Evolutionary conservation across 2,888 invertebrate genomes (phyloP).

Genomic region (Mylabris sibirica): DNA sequence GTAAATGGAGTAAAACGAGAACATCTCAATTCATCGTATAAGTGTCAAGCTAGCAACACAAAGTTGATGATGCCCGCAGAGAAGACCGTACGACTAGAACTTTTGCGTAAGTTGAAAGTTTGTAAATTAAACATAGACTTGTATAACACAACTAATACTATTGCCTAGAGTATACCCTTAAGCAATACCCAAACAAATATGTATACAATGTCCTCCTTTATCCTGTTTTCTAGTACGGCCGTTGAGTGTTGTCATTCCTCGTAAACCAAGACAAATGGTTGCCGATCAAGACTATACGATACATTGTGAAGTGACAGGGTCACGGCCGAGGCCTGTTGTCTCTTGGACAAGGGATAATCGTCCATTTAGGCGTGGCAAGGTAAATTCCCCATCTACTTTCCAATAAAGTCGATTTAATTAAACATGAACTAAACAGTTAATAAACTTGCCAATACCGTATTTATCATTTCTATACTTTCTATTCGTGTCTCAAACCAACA

Average conservation of each 20-base stretch:
- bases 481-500: neutral
- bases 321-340: constrained; percentile 84
- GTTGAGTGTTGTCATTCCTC: constrained; percentile 76
- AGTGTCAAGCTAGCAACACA: constrained; percentile 87
- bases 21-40: constrained; percentile 85
- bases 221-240: constrained; percentile 75
- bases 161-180: neutral
- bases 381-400: constrained; percentile 54
- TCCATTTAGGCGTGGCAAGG: constrained; percentile 79
- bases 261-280: constrained; percentile 79
- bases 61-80: constrained; percentile 85
- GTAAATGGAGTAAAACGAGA: constrained; percentile 76
- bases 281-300: constrained; percentile 82
- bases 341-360: constrained; percentile 85
- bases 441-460: neutral
- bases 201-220: no score
- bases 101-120: constrained; percentile 75
- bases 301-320: constrained; percentile 83
- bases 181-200: constrained; percentile 3
- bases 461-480: neutral
- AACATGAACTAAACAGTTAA: constrained; percentile 5
- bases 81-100: constrained; percentile 81
- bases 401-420: constrained; percentile 11
- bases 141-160: neutral
- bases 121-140: no score